Evolutionary conservation across 2,797 vertebrate genomes (phyloP).

Genomic region (Anisognathus igniventris): DNA sequence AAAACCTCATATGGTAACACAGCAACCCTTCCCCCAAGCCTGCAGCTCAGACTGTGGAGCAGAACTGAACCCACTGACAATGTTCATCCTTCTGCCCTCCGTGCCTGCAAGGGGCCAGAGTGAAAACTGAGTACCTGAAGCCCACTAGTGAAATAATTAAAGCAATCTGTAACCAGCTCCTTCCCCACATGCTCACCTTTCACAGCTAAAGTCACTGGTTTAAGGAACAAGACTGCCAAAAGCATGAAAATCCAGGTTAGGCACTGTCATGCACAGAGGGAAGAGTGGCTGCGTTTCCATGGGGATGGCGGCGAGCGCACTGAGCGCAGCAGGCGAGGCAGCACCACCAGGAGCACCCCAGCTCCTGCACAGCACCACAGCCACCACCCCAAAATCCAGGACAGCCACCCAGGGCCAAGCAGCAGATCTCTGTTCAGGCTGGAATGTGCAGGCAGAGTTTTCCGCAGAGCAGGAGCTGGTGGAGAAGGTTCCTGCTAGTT

Average conservation of each 20-base stretch:
- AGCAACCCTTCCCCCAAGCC: background rate
- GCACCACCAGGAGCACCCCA: background rate
- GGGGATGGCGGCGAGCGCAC: background rate
- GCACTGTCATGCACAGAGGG: background rate
- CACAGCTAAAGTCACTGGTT: background rate
- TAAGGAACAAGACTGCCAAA: background rate
- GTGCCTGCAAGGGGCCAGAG: background rate
- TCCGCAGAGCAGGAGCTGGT: background rate
- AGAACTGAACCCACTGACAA: background rate
- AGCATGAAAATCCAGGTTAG: background rate
- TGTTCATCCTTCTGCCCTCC: background rate
- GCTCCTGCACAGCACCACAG: background rate
- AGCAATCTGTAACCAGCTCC: background rate
- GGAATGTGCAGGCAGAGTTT: rapidly evolving
- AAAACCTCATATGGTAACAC: background rate
- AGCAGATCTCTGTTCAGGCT: background rate
- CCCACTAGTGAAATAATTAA: background rate
- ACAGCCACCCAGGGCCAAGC: background rate
- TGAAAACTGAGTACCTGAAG: background rate
- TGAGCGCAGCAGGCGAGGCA: background rate
- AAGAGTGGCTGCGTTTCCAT: constrained; percentile 32
- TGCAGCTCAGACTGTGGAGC: background rate
- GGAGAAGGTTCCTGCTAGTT: background rate
- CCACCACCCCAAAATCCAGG: background rate
- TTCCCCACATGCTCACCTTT: constrained; percentile 18